Conservation (phyloP, 2,888 invertebrate genomes). For the Sussaba pulchella region DNA sequence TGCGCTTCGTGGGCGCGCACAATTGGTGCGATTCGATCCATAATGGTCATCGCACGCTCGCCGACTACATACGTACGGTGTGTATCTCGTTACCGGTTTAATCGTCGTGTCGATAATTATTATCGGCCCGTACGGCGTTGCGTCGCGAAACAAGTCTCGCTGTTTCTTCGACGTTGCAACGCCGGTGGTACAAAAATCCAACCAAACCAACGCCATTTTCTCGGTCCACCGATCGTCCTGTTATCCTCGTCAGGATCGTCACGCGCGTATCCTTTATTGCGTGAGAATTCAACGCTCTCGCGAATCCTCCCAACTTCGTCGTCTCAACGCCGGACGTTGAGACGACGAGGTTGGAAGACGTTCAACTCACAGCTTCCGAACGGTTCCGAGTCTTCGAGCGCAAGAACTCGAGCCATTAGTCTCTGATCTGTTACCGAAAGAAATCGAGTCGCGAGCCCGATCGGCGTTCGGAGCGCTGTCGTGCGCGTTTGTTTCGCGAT, state of each 20-base stretch:
- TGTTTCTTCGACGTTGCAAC: conserved; percentile 2
- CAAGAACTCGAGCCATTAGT: conserved; percentile 61
- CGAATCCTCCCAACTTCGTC: conserved; percentile 40
- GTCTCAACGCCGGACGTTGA: conserved; percentile 1
- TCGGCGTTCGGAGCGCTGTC: background rate
- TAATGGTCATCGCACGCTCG: conserved; percentile 32
- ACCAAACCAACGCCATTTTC: no score
- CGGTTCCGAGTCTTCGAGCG: conserved; percentile 30
- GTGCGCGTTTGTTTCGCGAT: background rate
- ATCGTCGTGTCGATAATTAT: conserved; percentile 41
- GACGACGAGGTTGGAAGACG: background rate
- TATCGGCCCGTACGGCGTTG: conserved; percentile 2
- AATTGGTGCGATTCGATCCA: conserved; percentile 31
- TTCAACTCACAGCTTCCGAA: background rate
- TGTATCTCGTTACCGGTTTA: conserved; percentile 30
- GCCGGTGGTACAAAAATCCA: conserved; percentile 21
- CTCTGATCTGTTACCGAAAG: conserved; percentile 55
- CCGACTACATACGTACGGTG: background rate
- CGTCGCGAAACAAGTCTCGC: background rate
- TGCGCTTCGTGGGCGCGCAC: conserved; percentile 10
- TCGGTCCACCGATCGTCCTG: conserved; percentile 6
- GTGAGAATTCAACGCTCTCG: conserved; percentile 61
- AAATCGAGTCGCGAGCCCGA: conserved; percentile 35
- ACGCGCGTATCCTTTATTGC: conserved; percentile 53
- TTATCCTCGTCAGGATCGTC: background rate